Evolutionary conservation across 2,797 vertebrate species (phyloP), one percentile per base, ranked within the genome.

Genomic region (Cichlasoma orientale): DNA sequence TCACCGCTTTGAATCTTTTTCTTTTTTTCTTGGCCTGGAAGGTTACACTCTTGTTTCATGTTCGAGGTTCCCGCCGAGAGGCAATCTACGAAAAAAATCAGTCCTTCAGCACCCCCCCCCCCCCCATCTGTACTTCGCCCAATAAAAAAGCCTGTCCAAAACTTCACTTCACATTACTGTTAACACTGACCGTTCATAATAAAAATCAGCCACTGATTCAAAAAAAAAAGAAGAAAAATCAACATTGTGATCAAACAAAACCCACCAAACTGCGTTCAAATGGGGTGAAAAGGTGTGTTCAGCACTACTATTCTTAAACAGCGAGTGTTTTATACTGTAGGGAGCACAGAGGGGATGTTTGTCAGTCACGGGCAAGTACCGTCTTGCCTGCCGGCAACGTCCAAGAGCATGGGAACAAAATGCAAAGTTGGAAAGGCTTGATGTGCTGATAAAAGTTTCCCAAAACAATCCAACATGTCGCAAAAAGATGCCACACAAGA

Each of bases 1-100:
- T 88, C 90, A 78, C 81, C 72, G 85, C 83, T 90, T 92, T 90
- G 79, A 90, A 87, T 91, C 77, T 29, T 78, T 84, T 80, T 84
- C 77, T 79, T 66, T 81, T 82, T 80, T 84, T 79, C 78, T 66
- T 81, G 80, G 75, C 85, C 72, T 53, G 44, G 68, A 87, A 76
- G 83, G 86, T 86, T 88, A 70, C 71, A 44, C 71, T 77, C 63
- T 68, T 23, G 78, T 82, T 74, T 77, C 70, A 54, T 7, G 53
- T 86, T 87, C 90, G 82, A 90, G 79, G 84, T 89, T 86, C 79
- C 76, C 23, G 54, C 72, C 23, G 71, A 66, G 82, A 87, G 77
- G 81, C 80, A 85, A 85, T 87, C 72, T 56, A 82, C 83, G 83
- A 82, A 83, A 41, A 13, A 12, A 88, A 86, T 88, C 83, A 72